Conservation (phyloP, 2,888 invertebrate genomes). For the Chloroclysta siterata region DNA sequence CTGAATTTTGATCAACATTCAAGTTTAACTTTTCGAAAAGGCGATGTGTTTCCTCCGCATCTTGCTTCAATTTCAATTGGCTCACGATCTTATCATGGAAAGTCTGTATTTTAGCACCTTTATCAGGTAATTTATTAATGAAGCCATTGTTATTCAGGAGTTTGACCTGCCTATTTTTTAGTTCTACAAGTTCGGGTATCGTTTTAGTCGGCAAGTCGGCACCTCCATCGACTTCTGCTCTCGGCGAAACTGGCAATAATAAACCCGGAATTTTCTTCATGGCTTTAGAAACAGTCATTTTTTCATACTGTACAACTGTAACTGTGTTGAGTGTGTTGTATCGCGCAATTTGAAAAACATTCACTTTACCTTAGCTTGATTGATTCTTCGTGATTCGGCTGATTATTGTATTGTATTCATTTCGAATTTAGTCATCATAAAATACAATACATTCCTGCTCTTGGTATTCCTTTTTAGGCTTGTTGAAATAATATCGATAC, state of each 20-base stretch:
- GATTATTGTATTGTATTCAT: too few relatives aligned
- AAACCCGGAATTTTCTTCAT: conserved; percentile 81
- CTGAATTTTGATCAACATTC: conserved; percentile 63
- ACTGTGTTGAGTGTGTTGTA: not conserved
- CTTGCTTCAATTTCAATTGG: conserved; percentile 77
- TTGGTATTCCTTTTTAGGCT: too few relatives aligned
- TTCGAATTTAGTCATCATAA: too few relatives aligned
- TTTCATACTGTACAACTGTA: not conserved
- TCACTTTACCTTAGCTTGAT: too few relatives aligned
- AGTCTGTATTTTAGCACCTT: conserved; percentile 82
- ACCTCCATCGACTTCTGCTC: conserved; percentile 82
- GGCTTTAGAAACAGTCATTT: conserved; percentile 35
- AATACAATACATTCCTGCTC: too few relatives aligned
- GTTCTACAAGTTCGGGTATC: conserved; percentile 77
- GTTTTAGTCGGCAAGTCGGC: conserved; percentile 76
- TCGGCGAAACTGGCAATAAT: conserved; percentile 67
- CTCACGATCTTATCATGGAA: conserved; percentile 75
- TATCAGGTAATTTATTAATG: conserved; percentile 83
- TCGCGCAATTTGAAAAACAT: too few relatives aligned
- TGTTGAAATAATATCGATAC: too few relatives aligned
- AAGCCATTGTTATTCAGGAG: conserved; percentile 82
- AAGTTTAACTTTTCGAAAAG: conserved; percentile 81
- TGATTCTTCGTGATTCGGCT: too few relatives aligned
- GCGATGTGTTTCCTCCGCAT: conserved; percentile 78
- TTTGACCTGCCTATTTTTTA: conserved; percentile 84